These are phyloP conservation scores for Serripes groenlandicus DNA, from an alignment of 2,888 invertebrate genomes.

Conservation along the genomic window DNA sequence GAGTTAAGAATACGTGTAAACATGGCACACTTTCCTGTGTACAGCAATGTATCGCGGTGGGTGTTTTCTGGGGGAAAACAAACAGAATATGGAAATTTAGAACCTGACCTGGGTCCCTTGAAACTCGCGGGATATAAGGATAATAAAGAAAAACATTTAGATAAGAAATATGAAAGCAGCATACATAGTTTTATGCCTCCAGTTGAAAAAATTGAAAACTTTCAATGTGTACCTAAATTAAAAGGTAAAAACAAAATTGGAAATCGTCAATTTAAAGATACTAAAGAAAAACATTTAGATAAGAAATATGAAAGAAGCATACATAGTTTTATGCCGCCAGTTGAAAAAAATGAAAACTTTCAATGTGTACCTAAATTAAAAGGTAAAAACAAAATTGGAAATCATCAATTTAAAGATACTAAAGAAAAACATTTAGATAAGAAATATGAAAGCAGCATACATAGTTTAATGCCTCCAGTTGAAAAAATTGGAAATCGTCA, in stretches of 20 bases:
- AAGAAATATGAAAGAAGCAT: conserved; percentile 14
- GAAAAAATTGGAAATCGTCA: conserved; percentile 4
- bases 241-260: not conserved
- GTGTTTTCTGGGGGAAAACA: conserved; percentile 59
- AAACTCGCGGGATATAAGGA: not conserved
- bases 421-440: not conserved
- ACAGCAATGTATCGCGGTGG: conserved; percentile 67
- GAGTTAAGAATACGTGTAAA: not conserved
- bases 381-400: not conserved
- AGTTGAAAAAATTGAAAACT: conserved; percentile 9
- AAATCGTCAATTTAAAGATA: not conserved
- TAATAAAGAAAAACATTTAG: not conserved
- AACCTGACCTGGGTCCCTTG: conserved; percentile 1
- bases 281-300: not conserved
- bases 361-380: not conserved
- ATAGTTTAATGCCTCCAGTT: conserved; percentile 7
- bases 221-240: not conserved
- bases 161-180: conserved; percentile 12
- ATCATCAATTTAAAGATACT: not conserved
- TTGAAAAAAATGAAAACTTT: conserved; percentile 7
- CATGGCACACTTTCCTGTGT: conserved; percentile 61
- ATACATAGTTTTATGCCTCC: conserved; percentile 11
- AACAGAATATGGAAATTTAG: conserved; percentile 9
- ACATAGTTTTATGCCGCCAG: conserved; percentile 12
- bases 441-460: conserved; percentile 12